phyloP scores from a whole-genome alignment of 2,888 invertebrate genomes.

The Augochlorella aurata region DNA sequence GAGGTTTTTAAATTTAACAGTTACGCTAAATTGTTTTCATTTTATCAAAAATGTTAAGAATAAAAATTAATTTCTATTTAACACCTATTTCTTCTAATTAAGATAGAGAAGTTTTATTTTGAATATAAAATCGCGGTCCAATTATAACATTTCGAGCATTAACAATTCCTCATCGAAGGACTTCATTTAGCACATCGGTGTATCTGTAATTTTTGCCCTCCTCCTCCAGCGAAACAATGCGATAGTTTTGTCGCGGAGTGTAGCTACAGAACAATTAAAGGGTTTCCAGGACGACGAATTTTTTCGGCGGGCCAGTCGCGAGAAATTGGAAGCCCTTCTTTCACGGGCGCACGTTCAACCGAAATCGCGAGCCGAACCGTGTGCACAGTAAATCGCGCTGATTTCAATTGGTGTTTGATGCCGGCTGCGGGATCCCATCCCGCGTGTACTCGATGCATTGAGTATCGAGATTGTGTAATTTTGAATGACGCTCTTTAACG shows the following conservation, averaged over 20 bases:
- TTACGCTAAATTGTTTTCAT: no score
- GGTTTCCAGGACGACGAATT: slow-evolving; percentile 6
- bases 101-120: no score
- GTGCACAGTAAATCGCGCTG: slow-evolving; percentile 11
- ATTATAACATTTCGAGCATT: no score
- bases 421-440: background rate
- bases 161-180: no score
- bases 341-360: background rate
- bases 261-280: slow-evolving; percentile 2
- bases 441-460: background rate
- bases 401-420: slow-evolving; percentile 15
- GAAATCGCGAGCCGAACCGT: background rate
- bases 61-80: no score
- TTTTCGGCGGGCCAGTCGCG: slow-evolving; percentile 7
- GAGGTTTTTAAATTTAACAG: no score
- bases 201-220: no score
- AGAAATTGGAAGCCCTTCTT: slow-evolving; percentile 21
- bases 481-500: slow-evolving; percentile 30
- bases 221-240: no score
- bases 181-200: no score
- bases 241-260: background rate
- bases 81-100: no score
- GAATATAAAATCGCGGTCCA: no score
- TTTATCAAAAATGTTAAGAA: no score
- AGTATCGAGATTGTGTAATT: slow-evolving; percentile 27